These are phyloP conservation scores for Blastobasis lacticolella DNA, from an alignment of 2,888 invertebrate species.

Conservation along the genomic window DNA sequence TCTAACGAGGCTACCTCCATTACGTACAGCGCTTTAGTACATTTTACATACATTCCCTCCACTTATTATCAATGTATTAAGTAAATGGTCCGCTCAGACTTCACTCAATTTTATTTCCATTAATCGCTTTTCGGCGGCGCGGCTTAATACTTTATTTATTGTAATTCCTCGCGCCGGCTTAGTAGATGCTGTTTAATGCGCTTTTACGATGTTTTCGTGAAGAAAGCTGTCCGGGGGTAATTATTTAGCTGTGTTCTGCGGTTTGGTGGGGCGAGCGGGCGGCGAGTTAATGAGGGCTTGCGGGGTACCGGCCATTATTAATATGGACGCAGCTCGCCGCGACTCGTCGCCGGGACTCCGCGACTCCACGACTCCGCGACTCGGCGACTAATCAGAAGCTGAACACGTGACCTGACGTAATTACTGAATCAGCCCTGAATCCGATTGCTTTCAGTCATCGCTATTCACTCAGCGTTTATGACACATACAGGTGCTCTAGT, in stretches of 20 bases:
- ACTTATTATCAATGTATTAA: conserved; percentile 69
- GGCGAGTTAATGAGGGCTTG: conserved; percentile 57
- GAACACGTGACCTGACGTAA: no score
- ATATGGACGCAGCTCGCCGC: conserved; percentile 56
- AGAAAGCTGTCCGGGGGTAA: conserved; percentile 60
- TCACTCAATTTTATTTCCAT: conserved; percentile 63
- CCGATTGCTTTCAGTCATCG: conserved; percentile 15
- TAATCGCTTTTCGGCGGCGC: conserved; percentile 60
- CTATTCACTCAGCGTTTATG: not conserved
- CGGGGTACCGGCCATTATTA: conserved; percentile 66
- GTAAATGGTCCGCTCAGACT: conserved; percentile 59
- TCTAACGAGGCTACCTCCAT: conserved; percentile 69
- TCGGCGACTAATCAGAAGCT: no score
- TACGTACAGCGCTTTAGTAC: conserved; percentile 38
- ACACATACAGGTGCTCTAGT: not conserved
- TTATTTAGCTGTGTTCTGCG: conserved; percentile 70
- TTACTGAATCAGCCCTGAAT: no score
- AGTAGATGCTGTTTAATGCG: conserved; percentile 59
- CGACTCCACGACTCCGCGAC: no score
- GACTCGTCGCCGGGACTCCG: conserved; percentile 21
- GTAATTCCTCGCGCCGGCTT: conserved; percentile 55
- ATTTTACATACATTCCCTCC: conserved; percentile 63
- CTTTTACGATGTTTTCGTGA: conserved; percentile 64
- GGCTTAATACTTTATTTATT: conserved; percentile 64
- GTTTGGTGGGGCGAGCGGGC: conserved; percentile 57